Evolutionary conservation across 2,113 vertebrate species (phyloP).

Genomic region (Nanorana parkeri): DNA sequence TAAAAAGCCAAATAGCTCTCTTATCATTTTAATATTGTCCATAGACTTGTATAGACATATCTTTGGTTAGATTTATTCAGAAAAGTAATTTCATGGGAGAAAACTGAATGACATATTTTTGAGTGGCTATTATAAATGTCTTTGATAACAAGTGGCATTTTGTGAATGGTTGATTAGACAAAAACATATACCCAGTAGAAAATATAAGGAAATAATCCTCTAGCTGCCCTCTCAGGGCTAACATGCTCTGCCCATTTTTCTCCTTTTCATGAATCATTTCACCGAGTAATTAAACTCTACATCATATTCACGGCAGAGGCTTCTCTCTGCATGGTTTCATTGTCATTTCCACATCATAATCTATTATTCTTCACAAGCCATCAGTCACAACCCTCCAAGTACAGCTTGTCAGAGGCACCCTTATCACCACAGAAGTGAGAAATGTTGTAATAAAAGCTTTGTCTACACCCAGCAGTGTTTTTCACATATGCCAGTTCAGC

Average conservation of each 20-base stretch:
- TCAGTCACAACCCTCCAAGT: conserved; percentile 10
- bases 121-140: too few relatives aligned
- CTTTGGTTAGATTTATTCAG: too few relatives aligned
- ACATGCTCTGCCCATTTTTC: not conserved
- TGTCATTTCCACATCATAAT: conserved; percentile 40
- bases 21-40: too few relatives aligned
- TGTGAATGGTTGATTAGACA: too few relatives aligned
- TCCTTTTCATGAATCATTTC: conserved; percentile 42
- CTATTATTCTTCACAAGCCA: conserved; percentile 17
- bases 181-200: not conserved
- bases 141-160: too few relatives aligned
- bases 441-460: not conserved
- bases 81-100: too few relatives aligned
- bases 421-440: not conserved
- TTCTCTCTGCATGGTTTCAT: conserved; percentile 18
- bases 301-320: conserved; percentile 17
- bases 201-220: not conserved
- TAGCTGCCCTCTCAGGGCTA: not conserved
- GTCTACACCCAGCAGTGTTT: not conserved
- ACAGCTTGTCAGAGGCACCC: not conserved
- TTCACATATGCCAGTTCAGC: not conserved
- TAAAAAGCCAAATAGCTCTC: too few relatives aligned
- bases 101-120: too few relatives aligned
- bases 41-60: too few relatives aligned
- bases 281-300: conserved; percentile 38